Percentiles rank a stretch among this genome's conserved stretches.
phyloP scores from a whole-genome alignment of 2,113 vertebrate genomes.

The Erpornis zantholeuca region DNA sequence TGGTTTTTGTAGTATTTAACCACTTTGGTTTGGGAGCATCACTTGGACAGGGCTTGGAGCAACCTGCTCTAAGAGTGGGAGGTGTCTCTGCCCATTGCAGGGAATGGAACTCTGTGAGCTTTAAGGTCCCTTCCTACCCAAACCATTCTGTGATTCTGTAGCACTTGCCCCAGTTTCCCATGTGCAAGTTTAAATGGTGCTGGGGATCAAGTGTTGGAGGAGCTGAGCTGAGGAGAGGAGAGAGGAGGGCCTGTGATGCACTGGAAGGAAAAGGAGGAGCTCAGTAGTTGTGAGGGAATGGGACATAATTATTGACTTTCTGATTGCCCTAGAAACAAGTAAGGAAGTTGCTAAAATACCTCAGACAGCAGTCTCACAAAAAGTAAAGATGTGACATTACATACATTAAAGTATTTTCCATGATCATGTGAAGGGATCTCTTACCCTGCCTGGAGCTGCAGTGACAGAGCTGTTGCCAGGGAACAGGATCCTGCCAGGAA shows the following conservation, averaged over 20 bases:
- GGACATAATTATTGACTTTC: background rate
- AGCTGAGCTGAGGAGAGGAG: background rate
- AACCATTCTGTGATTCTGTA: background rate
- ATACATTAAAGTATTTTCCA: background rate
- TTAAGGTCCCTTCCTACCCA: background rate
- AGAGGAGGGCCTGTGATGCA: accelerated
- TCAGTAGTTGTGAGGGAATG: background rate
- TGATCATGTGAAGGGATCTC: background rate
- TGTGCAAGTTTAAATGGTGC: background rate
- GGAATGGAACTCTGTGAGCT: background rate
- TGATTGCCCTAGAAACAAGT: background rate
- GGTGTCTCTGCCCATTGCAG: background rate
- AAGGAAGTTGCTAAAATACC: background rate
- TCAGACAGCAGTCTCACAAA: background rate
- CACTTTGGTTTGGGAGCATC: background rate
- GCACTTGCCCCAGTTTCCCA: background rate
- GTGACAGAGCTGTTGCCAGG: background rate
- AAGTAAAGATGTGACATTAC: background rate
- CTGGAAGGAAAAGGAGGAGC: background rate
- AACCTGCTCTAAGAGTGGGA: background rate
- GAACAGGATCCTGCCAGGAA: background rate
- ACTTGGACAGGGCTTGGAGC: background rate
- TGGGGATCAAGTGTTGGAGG: background rate
- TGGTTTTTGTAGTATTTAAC: background rate
- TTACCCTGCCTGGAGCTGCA: background rate